Percentiles rank a stretch among this genome's conserved stretches.
These are phyloP conservation scores for Mesocentrotus franciscanus DNA, from an alignment of 53 echinoderm and acorn worm species.

Conservation along the genomic window DNA sequence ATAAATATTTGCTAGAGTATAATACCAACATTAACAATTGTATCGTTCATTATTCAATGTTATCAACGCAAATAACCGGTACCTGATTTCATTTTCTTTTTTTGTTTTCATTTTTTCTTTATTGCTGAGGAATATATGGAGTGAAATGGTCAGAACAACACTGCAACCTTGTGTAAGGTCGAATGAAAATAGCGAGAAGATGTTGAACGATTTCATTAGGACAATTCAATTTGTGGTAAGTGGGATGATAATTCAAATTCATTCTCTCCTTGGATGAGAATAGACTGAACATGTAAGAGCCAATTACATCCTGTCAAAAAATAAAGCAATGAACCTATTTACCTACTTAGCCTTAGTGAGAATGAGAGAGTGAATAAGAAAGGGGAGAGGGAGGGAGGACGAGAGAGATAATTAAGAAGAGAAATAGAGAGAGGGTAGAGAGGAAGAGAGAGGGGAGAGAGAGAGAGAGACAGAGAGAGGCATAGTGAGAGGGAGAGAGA, in stretches of 20 bases:
- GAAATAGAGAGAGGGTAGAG: neutral
- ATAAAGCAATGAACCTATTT: neutral
- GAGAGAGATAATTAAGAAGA: neutral
- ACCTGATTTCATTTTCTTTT: too few species aligned
- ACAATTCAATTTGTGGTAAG: constrained; percentile 12
- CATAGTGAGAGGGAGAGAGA: neutral
- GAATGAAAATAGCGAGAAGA: neutral
- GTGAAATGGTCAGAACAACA: neutral
- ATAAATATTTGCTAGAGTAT: too few species aligned
- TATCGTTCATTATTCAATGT: too few species aligned
- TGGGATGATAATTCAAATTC: constrained; percentile 26
- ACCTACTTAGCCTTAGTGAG: neutral
- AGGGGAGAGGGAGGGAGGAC: neutral
- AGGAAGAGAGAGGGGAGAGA: neutral
- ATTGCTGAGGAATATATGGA: neutral
- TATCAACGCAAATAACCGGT: too few species aligned
- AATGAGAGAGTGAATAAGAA: neutral
- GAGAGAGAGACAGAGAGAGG: neutral
- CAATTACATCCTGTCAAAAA: constrained; percentile 17
- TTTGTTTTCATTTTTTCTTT: too few species aligned
- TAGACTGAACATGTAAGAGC: neutral
- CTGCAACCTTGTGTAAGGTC: neutral
- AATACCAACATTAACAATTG: too few species aligned
- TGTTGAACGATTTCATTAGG: constrained; percentile 2
- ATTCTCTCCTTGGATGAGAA: constrained; percentile 3